phyloP scores from a whole-genome alignment of 2,888 invertebrate genomes.

The Helleia helle region DNA sequence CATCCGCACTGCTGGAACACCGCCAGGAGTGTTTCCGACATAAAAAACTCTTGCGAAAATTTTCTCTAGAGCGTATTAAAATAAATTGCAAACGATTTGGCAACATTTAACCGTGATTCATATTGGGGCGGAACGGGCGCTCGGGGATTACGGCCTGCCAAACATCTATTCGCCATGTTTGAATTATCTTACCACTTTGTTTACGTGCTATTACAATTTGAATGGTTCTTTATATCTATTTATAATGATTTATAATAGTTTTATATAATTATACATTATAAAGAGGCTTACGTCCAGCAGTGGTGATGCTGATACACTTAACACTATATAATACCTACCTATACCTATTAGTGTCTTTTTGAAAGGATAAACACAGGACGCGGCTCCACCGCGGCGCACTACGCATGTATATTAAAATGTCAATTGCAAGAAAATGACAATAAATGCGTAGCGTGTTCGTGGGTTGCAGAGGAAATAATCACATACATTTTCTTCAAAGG shows the following conservation, averaged over 20 bases:
- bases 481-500: too few species aligned
- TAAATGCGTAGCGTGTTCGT: too few species aligned
- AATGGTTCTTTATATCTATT: background rate
- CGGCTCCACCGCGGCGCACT: too few species aligned
- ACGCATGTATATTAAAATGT: too few species aligned
- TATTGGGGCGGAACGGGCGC: conserved; percentile 59
- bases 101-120: conserved; percentile 73
- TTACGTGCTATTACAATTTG: conserved; percentile 3
- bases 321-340: too few species aligned
- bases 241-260: background rate
- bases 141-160: conserved; percentile 59
- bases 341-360: too few species aligned
- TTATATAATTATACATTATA: background rate
- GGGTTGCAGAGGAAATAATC: too few species aligned
- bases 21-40: conserved; percentile 70
- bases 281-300: too few species aligned
- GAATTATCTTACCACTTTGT: conserved; percentile 24
- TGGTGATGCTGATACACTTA: too few species aligned
- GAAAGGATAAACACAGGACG: too few species aligned
- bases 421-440: too few species aligned
- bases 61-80: conserved; percentile 69
- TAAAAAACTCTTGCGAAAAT: conserved; percentile 63
- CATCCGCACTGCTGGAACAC: conserved; percentile 63
- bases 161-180: conserved; percentile 44
- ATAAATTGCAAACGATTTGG: conserved; percentile 73